These are phyloP conservation scores for Paedocypris sp. DNA, from an alignment of 2,113 vertebrate species.

Conservation along the genomic window DNA sequence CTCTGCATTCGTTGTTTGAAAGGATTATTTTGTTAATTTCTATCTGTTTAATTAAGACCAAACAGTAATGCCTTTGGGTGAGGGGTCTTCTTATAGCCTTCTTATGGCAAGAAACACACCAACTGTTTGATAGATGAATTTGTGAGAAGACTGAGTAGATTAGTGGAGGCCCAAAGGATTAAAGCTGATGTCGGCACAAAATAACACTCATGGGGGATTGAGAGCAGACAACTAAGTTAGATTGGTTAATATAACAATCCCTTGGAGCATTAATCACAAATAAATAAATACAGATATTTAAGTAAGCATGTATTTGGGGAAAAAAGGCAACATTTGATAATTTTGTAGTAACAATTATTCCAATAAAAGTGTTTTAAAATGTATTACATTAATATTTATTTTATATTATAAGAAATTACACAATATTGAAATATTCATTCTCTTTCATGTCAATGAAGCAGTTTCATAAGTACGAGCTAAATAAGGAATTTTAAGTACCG, in stretches of 20 bases:
- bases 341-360: too few relatives aligned
- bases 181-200: slow-evolving; percentile 13
- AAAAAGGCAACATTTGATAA: too few relatives aligned
- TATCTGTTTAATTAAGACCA: slow-evolving; percentile 7
- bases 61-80: not conserved
- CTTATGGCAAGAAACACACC: slow-evolving; percentile 4
- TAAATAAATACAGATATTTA: too few relatives aligned
- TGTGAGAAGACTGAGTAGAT: slow-evolving; percentile 17
- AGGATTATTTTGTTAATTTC: slow-evolving; percentile 39
- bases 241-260: not conserved
- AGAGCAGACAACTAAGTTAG: not conserved
- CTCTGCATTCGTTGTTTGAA: slow-evolving; percentile 22
- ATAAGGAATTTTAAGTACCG: too few relatives aligned
- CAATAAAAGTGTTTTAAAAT: too few relatives aligned
- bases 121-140: slow-evolving; percentile 23
- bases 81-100: slow-evolving; percentile 12
- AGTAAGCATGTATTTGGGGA: too few relatives aligned
- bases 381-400: too few relatives aligned
- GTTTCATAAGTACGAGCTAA: too few relatives aligned
- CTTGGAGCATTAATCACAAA: too few relatives aligned
- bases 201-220: not conserved
- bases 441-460: too few relatives aligned
- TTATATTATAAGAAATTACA: too few relatives aligned
- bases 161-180: slow-evolving; percentile 29
- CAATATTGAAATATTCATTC: too few relatives aligned